These are phyloP conservation scores for Leistus spinibarbis DNA, from an alignment of 2,888 invertebrate genomes.

Conservation along the genomic window DNA sequence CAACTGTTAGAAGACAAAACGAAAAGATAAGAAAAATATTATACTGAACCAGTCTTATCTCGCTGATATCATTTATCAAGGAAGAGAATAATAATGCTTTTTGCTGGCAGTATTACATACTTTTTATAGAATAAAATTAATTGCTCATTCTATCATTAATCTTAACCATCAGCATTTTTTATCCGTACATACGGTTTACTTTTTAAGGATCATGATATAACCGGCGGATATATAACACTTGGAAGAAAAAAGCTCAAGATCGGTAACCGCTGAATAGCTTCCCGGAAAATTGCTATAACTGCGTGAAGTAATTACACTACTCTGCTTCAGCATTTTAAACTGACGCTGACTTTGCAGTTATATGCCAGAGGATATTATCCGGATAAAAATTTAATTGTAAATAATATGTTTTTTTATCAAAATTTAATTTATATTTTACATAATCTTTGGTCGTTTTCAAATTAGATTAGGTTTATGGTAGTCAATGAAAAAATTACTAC, in stretches of 20 bases:
- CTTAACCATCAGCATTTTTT: constrained; percentile 5
- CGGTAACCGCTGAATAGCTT: background rate
- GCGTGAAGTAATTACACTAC: constrained; percentile 13
- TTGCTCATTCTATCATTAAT: constrained; percentile 19
- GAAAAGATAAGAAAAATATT: background rate
- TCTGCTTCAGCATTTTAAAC: background rate
- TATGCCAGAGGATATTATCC: no score
- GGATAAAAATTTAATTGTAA: no score
- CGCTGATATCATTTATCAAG: constrained; percentile 15
- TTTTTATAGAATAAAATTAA: constrained; percentile 21
- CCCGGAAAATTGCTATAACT: background rate
- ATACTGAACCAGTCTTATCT: constrained; percentile 2
- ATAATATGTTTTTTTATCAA: no score
- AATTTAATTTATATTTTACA: no score
- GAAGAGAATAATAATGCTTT: constrained; percentile 20
- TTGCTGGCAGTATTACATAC: constrained; percentile 9
- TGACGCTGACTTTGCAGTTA: background rate
- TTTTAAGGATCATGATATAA: background rate
- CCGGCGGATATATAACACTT: background rate
- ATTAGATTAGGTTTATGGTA: no score
- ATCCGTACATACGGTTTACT: constrained; percentile 1
- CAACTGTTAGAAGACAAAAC: background rate
- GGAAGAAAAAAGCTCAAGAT: background rate
- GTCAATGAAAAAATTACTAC: no score
- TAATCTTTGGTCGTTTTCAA: no score